These are phyloP conservation scores for Raja brachyura DNA, from an alignment of 2,113 vertebrate species.

Conservation along the genomic window DNA sequence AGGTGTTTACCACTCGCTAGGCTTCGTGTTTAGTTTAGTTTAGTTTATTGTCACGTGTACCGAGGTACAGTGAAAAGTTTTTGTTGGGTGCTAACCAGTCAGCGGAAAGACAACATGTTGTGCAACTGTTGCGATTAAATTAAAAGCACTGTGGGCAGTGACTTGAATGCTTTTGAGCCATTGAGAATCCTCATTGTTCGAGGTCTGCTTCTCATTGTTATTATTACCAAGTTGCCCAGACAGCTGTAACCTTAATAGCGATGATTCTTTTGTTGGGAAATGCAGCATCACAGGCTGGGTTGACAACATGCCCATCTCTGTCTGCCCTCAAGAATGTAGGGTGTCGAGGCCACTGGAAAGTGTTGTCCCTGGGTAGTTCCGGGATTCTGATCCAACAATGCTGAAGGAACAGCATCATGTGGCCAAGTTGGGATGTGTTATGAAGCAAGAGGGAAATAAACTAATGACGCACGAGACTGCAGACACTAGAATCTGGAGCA, in stretches of 20 bases:
- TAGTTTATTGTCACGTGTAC: too few relatives aligned
- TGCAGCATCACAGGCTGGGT: background rate
- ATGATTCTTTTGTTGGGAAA: background rate
- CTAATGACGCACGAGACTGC: background rate
- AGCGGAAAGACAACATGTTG: background rate
- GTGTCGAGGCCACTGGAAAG: too few relatives aligned
- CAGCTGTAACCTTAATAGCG: background rate
- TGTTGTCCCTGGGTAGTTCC: background rate
- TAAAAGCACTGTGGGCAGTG: background rate
- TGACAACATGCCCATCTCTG: background rate
- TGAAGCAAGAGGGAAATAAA: background rate
- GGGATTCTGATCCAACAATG: background rate
- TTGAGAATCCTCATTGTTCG: background rate
- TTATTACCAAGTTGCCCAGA: background rate
- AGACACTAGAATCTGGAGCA: too few relatives aligned
- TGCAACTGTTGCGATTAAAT: background rate
- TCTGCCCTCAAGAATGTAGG: background rate
- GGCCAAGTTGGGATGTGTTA: background rate
- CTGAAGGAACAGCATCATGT: background rate
- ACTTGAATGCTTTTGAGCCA: background rate
- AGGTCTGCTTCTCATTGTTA: background rate
- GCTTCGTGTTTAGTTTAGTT: background rate
- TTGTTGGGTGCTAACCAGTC: too few relatives aligned
- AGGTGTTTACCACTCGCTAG: background rate
- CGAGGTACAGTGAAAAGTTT: too few relatives aligned